Evolutionary conservation across 2,113 vertebrate species (phyloP).

Genomic region (Notothenia coriiceps): DNA sequence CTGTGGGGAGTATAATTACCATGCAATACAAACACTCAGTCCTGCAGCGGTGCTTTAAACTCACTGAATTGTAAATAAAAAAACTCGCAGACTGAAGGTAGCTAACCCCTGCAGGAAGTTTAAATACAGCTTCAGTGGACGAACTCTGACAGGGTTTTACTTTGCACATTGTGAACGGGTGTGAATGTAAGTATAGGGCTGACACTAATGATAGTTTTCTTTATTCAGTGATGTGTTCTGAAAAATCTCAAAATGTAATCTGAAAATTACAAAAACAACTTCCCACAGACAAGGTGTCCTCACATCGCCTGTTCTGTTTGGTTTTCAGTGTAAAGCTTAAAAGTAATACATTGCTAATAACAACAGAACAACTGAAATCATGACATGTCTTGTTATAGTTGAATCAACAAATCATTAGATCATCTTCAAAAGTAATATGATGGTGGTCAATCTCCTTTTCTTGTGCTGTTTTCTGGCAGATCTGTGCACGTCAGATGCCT

Average conservation of each 20-base stretch:
- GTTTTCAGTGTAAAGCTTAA: background rate
- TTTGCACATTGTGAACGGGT: slow-evolving; percentile 6
- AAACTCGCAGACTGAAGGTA: background rate
- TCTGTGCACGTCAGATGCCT: background rate
- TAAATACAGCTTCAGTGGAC: slow-evolving; percentile 10
- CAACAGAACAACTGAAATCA: background rate
- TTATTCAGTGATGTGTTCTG: slow-evolving; percentile 10
- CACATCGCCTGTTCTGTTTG: background rate
- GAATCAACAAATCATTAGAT: background rate
- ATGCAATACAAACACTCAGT: background rate
- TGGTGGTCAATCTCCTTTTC: slow-evolving; percentile 35
- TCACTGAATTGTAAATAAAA: background rate
- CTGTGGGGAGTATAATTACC: background rate
- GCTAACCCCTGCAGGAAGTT: background rate
- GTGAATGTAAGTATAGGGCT: slow-evolving; percentile 22
- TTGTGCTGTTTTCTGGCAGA: background rate
- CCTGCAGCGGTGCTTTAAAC: background rate
- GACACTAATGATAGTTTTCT: slow-evolving; percentile 23
- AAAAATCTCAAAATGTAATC: slow-evolving; percentile 27
- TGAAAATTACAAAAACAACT: slow-evolving; percentile 28
- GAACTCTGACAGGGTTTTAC: background rate
- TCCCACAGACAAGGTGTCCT: background rate
- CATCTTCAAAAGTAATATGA: background rate
- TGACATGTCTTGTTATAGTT: no score
- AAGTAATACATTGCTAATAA: background rate